Evolutionary conservation across 2,888 invertebrate genomes (phyloP).

Genomic region (Prenolepis imparis): DNA sequence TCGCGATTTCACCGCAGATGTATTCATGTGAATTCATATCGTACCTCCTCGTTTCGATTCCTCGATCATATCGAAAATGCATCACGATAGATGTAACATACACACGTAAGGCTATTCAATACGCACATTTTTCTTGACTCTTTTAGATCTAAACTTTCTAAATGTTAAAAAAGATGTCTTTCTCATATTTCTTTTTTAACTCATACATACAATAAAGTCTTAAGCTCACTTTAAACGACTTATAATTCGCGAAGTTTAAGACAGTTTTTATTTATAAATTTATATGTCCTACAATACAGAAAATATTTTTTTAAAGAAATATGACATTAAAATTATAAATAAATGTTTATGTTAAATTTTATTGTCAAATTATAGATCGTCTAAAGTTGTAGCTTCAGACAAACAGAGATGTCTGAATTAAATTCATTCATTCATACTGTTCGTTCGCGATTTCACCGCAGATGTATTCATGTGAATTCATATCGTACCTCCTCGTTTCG

Average conservation of each 20-base stretch:
- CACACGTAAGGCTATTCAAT: slow-evolving; percentile 33
- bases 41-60: slow-evolving; percentile 41
- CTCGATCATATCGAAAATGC: slow-evolving; percentile 52
- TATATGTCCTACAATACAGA: background rate
- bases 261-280: background rate
- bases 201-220: background rate
- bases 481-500: slow-evolving; percentile 45
- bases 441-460: slow-evolving; percentile 38
- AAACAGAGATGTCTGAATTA: background rate
- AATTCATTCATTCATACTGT: slow-evolving; percentile 36
- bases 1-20: slow-evolving; percentile 47
- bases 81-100: slow-evolving; percentile 35
- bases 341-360: background rate
- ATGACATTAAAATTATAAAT: background rate
- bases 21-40: slow-evolving; percentile 57
- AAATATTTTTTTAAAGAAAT: background rate
- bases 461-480: slow-evolving; percentile 57
- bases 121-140: slow-evolving; percentile 4
- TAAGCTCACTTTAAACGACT: background rate
- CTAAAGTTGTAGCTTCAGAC: background rate
- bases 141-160: background rate
- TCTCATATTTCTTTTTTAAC: background rate
- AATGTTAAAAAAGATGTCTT: background rate
- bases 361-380: background rate
- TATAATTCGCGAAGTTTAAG: background rate